Evolutionary conservation across 2,888 invertebrate species (phyloP), one percentile per base, ranked within the genome.

Genomic region (Lasioglossum villosulum): DNA sequence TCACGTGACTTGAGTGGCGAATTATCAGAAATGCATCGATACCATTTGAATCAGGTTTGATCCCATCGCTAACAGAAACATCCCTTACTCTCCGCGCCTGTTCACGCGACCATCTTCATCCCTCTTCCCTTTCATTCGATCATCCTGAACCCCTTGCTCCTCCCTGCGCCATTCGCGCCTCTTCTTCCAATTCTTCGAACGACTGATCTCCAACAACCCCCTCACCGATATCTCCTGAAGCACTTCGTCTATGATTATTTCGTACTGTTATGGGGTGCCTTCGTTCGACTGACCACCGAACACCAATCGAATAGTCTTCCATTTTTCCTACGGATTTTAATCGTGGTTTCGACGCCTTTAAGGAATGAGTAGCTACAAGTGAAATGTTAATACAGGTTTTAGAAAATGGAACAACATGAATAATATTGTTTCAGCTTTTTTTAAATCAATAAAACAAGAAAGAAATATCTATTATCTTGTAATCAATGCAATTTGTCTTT

Each of bases 161-260:
- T 79, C 79, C 76, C 79, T 72, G 66, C 84, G 75, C 90, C 74
- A 83, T 89, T 82, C 90, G 78, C 89, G 84, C 84, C 88, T 83
- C 84, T 84, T 88, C 90, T 82, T 79, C 82, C 84, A 84, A 86
- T 89, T 89, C 80, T 88, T 86, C 83, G 78, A 84, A 78, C 79
- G 74, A 72, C 86, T 80, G 87, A 83, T 87, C 75, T 84, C 75
- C 77, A 81, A 48, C 85, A 81, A 79, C 85, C 82, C 74, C 74
- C 74, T 78, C 75, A 2, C 82, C 70, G 78, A 82, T 77, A 88
- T 72, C 75, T 76, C 76, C 56, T 71, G 75, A 75, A 78, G 77
- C 82, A 74, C 88, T 88, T 88, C 86, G 88, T 88, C 90, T 89
- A 90, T 90, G 90, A 90, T 91, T 91, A 90, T 90, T 90, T 91